phyloP scores from a whole-genome alignment of 1,140 invertebrate species.

The Periplaneta americana region DNA sequence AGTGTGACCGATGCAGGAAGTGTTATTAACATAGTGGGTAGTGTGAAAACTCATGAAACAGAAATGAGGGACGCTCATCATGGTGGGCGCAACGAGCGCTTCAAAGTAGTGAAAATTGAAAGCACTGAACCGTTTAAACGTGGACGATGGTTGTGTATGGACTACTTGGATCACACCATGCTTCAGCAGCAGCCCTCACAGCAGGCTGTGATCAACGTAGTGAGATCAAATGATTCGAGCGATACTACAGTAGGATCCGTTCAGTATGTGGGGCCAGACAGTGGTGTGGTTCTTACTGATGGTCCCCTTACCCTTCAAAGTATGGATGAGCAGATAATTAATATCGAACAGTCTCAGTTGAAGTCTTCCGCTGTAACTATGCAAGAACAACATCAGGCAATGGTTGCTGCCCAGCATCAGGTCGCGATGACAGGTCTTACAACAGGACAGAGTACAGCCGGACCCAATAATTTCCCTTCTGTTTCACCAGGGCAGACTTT shows the following conservation, averaged over 20 bases:
- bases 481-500: slow-evolving; percentile 32
- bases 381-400: background rate
- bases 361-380: background rate
- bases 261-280: slow-evolving; percentile 6
- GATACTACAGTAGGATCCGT: background rate
- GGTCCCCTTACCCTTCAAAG: background rate
- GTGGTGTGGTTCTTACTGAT: slow-evolving; percentile 10
- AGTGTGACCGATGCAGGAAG: slow-evolving; percentile 22
- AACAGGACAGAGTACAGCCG: background rate
- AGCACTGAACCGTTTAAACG: slow-evolving; percentile 90
- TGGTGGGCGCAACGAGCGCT: slow-evolving; percentile 69
- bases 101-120: slow-evolving; percentile 95
- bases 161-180: slow-evolving; percentile 84
- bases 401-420: background rate
- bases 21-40: slow-evolving; percentile 41
- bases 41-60: slow-evolving; percentile 32
- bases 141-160: slow-evolving; percentile 93
- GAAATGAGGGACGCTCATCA: slow-evolving; percentile 60
- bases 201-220: slow-evolving; percentile 1
- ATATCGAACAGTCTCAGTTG: background rate
- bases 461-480: slow-evolving; percentile 7
- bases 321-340: slow-evolving; percentile 13
- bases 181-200: slow-evolving; percentile 36
- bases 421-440: background rate
- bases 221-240: background rate